Conservation (phyloP, 1,140 invertebrate species). For the Probaryconus sp. region DNA sequence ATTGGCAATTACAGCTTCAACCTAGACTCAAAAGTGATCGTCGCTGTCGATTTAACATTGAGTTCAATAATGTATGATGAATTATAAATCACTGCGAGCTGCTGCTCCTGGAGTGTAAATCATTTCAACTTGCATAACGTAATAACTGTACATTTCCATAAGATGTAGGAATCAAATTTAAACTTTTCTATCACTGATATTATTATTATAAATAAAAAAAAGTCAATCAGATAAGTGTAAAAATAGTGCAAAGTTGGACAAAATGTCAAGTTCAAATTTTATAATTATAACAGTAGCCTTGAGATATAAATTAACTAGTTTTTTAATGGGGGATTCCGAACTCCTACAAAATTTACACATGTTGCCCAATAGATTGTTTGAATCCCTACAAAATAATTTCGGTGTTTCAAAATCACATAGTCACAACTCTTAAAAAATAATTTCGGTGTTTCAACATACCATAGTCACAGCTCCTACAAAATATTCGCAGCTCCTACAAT, state of each 20-base stretch:
- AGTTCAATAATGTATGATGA: constrained; percentile 27
- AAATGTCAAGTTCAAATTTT: constrained; percentile 47
- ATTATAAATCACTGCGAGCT: constrained; percentile 47
- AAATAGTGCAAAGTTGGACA: constrained; percentile 27
- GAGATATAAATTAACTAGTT: constrained; percentile 5
- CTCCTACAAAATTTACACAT: no score
- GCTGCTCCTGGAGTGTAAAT: constrained; percentile 34
- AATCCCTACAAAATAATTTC: no score
- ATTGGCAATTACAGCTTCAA: constrained; percentile 48
- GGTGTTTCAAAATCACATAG: no score
- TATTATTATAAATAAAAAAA: neutral
- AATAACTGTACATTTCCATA: constrained; percentile 17
- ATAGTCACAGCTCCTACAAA: no score
- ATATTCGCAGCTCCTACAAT: no score
- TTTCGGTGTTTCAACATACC: no score
- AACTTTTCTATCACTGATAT: no score
- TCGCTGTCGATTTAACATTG: constrained; percentile 3
- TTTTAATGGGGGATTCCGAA: no score
- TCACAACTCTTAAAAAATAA: no score
- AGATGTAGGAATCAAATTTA: neutral
- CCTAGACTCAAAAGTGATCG: constrained; percentile 22
- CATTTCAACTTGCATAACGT: constrained; percentile 28
- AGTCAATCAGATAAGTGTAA: constrained; percentile 10
- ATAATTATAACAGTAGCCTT: neutral
- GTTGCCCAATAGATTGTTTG: no score